phyloP scores from a whole-genome alignment of 2,113 vertebrate species.

The Crotalus tigris region DNA sequence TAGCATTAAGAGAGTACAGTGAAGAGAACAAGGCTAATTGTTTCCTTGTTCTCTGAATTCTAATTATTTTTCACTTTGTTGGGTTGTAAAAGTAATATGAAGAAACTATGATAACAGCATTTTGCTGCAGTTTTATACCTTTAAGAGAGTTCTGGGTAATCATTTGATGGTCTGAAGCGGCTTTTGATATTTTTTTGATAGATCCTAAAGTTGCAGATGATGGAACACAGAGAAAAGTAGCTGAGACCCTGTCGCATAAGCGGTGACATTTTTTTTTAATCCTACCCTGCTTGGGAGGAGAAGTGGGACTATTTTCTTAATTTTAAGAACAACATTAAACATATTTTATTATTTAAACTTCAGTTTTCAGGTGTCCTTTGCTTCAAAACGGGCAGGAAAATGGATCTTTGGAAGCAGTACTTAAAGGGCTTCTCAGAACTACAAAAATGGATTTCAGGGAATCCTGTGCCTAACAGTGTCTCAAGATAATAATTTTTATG shows the following conservation, averaged over 20 bases:
- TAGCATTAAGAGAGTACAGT: conserved; percentile 11
- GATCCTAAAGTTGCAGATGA: neutral
- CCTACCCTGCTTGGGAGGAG: too few species aligned
- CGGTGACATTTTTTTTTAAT: too few species aligned
- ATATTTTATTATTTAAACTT: neutral
- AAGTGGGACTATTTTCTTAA: neutral
- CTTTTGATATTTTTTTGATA: neutral
- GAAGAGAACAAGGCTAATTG: conserved; percentile 3
- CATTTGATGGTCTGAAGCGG: neutral
- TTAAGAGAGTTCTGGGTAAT: neutral
- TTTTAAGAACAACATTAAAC: neutral
- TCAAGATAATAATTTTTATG: neutral
- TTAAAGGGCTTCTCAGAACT: neutral
- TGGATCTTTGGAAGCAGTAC: neutral
- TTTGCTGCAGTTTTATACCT: neutral
- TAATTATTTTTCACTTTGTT: neutral
- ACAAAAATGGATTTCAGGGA: neutral
- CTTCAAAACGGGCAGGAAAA: neutral
- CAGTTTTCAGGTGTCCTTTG: neutral
- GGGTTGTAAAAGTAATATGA: neutral
- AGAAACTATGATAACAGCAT: neutral
- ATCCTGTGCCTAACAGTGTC: neutral
- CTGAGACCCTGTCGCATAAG: neutral
- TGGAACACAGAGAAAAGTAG: neutral
- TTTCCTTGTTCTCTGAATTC: neutral